A percentile compares a stretch with the other conserved stretches of the same genome.
Evolutionary conservation across 2,113 vertebrate genomes (phyloP).

Genomic region (Apodemus sylvaticus): DNA sequence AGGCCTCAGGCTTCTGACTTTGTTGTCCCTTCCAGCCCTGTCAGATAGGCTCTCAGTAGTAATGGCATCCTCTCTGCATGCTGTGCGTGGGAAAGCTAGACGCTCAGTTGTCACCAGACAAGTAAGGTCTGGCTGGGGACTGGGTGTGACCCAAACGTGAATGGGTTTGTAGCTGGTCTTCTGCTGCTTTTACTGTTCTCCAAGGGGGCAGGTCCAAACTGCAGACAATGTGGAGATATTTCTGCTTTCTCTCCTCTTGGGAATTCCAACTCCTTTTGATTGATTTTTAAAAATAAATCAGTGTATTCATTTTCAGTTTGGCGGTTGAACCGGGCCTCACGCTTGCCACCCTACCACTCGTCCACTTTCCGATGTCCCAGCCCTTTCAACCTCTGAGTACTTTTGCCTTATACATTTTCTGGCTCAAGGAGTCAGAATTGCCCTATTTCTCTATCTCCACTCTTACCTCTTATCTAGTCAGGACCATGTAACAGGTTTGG

Average conservation of each 20-base stretch:
- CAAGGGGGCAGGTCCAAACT: conserved; percentile 12
- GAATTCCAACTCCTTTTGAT: background rate
- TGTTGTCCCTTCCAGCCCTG: background rate
- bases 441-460: background rate
- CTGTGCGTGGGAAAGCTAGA: background rate
- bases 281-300: background rate
- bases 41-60: background rate
- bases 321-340: too few species aligned
- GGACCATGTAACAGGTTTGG: background rate
- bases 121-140: background rate
- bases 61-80: background rate
- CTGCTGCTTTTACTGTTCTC: background rate
- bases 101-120: background rate
- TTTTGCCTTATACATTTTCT: background rate
- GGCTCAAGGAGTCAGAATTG: background rate
- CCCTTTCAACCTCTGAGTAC: background rate
- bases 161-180: background rate
- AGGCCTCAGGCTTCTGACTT: background rate
- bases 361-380: background rate
- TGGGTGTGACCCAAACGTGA: background rate
- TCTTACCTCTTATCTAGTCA: background rate
- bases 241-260: conserved; percentile 11
- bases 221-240: background rate
- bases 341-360: background rate
- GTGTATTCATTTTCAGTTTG: background rate